These are phyloP conservation scores for Platysteira castanea DNA, from an alignment of 2,113 vertebrate species.

Conservation along the genomic window DNA sequence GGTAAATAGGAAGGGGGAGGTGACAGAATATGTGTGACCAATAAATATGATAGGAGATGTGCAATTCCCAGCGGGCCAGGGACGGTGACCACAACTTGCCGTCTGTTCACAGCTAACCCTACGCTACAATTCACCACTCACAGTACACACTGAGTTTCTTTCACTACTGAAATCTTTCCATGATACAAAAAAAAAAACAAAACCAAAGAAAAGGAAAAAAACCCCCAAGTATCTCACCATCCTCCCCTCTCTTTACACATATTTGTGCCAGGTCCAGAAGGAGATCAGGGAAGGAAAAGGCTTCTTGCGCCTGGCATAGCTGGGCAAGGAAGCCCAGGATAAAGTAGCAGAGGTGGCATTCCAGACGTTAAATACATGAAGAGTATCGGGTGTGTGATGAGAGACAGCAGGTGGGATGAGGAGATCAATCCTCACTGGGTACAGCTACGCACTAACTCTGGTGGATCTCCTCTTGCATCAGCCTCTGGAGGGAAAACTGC, in stretches of 20 bases:
- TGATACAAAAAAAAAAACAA: neutral
- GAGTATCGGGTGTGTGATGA: slow-evolving; percentile 26
- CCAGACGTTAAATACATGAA: accelerated
- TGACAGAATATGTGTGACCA: neutral
- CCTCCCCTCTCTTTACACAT: neutral
- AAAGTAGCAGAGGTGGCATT: slow-evolving; percentile 26
- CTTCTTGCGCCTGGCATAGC: neutral
- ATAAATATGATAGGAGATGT: neutral
- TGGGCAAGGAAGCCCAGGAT: neutral
- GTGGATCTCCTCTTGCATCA: neutral
- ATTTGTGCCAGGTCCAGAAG: neutral
- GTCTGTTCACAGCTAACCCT: neutral
- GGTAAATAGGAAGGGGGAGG: neutral
- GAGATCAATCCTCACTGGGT: neutral
- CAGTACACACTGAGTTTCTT: neutral
- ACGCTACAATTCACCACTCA: neutral
- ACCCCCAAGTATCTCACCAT: neutral
- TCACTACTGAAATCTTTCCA: neutral
- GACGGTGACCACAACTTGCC: neutral
- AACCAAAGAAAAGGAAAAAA: neutral
- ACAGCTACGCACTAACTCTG: neutral
- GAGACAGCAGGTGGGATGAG: neutral
- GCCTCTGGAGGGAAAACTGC: neutral
- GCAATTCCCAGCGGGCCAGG: neutral
- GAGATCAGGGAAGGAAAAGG: neutral